Conservation (phyloP, 2,113 vertebrate species). For the Podocnemis expansa region DNA sequence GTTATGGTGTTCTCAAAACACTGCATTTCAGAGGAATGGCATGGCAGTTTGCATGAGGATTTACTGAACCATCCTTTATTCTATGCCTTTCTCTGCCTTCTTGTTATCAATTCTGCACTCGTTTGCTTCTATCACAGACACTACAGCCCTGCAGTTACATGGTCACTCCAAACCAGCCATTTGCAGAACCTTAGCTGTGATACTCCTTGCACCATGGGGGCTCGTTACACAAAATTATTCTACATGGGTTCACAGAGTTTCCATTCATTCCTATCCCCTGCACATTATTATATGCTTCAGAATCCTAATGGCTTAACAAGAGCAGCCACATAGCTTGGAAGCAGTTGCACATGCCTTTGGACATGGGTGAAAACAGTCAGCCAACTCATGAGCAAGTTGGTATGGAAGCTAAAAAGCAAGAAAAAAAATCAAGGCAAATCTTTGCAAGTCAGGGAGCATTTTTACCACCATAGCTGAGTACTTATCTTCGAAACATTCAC, state of each 20-base stretch:
- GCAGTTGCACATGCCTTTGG: background rate
- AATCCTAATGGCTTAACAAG: background rate
- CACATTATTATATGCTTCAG: background rate
- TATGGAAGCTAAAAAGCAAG: background rate
- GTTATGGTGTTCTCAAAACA: background rate
- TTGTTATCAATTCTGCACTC: background rate
- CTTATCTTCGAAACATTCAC: conserved; percentile 67
- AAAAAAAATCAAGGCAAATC: background rate
- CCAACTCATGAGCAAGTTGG: background rate
- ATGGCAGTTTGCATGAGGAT: background rate
- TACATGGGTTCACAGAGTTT: background rate
- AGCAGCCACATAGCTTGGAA: background rate
- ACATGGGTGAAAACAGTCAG: background rate
- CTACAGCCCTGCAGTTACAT: background rate
- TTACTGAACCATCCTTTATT: background rate
- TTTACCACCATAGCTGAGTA: background rate
- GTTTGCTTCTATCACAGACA: background rate
- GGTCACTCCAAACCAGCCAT: background rate
- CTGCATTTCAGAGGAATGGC: background rate
- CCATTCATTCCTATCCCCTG: background rate
- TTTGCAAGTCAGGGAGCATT: background rate
- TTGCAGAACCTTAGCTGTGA: background rate
- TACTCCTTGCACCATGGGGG: background rate
- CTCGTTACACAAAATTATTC: background rate
- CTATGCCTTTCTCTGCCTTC: background rate